Evolutionary conservation across 1,140 invertebrate genomes (phyloP).

Genomic region (Physella acuta): DNA sequence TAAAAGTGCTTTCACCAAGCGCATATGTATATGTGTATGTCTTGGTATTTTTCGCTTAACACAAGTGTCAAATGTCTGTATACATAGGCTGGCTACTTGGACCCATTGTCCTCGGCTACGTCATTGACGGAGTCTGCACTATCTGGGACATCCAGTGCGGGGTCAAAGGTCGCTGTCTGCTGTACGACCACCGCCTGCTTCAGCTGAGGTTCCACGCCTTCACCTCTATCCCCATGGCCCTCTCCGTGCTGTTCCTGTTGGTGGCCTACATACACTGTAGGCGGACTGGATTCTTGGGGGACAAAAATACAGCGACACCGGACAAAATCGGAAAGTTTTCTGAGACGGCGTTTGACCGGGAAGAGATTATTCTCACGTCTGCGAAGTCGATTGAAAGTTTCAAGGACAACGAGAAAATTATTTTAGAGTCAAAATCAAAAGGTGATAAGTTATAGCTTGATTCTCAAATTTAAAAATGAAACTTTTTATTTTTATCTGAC

Average conservation of each 20-base stretch:
- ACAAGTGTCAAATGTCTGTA: neutral
- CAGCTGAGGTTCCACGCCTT: constrained; percentile 21
- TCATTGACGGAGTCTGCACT: constrained; percentile 26
- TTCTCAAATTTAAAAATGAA: too few species aligned
- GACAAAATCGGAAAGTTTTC: too few species aligned
- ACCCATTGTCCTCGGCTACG: constrained; percentile 21
- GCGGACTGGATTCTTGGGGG: constrained; percentile 1
- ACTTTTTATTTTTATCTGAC: too few species aligned
- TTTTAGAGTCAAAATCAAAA: too few species aligned
- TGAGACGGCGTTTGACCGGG: too few species aligned
- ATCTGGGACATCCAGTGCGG: constrained; percentile 20
- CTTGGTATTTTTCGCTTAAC: neutral
- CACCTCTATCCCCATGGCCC: neutral
- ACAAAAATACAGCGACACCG: too few species aligned
- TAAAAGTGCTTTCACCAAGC: neutral
- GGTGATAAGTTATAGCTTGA: too few species aligned
- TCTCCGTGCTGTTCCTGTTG: neutral
- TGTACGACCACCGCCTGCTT: constrained; percentile 27
- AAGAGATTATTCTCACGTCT: too few species aligned
- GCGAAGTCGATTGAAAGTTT: too few species aligned
- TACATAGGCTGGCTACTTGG: constrained; percentile 26
- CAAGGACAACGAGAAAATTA: too few species aligned
- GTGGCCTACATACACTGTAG: neutral
- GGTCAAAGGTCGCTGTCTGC: constrained; percentile 17
- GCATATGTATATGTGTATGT: neutral